Evolutionary conservation across 2,888 invertebrate species (phyloP), one percentile per base, ranked within the genome.

Genomic region (Apocheima hispidaria): DNA sequence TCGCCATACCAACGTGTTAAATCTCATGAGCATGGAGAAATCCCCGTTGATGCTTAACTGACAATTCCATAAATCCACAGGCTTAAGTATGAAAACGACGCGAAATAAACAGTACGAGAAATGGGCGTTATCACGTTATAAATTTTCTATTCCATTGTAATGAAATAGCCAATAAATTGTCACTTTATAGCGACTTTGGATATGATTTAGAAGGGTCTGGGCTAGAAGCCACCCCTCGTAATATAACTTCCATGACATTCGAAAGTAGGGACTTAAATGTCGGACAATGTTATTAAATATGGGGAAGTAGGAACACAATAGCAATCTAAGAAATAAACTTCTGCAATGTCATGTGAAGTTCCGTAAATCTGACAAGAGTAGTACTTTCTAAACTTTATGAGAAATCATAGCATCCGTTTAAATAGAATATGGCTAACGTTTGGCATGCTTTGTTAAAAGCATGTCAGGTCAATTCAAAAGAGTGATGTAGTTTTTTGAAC

Each of bases 101-200:
- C 63, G 73, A 77, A 80, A 83, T 81, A 80, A 82, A 83, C 78
- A 72, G 69, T 65, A 81, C 79, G 76, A 79, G 81, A 83, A 83
- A 81, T 71, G 77, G 73, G 79, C 80, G 81, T 92, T 91, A 89
- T 84, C 92, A 91, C 90, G 81, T 87, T 74, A 88, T 92, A 92
- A 91, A 92, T 90, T 86, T 83, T 79, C 78, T 72, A 71, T 68
- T 66, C 81, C 74, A 83, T 92, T 91, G 88, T 92, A 74, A 78
- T 81, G 78, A 79, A 84, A 87, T 87, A 77, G 80, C 84, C 86
- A 90, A 92, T 92, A 92, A 91, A 92, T 92, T 87, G 88, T 87
- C 88, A 81, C 80, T 77, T 81, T 81, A 79, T 83, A 72, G 70
- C 66, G 65, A 65, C 60, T 55, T 61, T 73, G 70, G 65, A 58